phyloP scores from a whole-genome alignment of 2,888 invertebrate genomes.

The Gymnosoma rotundatum region DNA sequence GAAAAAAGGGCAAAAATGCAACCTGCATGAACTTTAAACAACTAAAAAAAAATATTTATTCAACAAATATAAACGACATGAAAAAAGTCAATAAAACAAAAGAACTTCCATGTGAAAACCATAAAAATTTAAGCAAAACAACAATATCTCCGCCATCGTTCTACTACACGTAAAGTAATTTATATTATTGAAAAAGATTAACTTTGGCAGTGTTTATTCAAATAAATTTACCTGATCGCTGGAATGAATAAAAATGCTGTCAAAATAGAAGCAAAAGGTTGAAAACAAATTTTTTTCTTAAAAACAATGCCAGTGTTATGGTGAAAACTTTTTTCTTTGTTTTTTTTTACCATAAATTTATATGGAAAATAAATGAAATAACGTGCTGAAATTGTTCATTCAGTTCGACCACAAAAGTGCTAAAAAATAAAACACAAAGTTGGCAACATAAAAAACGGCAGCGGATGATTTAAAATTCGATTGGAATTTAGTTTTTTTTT shows the following conservation, averaged over 20 bases:
- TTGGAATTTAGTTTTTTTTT: too few species aligned
- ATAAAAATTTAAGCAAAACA: constrained; percentile 16
- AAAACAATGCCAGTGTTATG: constrained; percentile 39
- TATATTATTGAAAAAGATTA: constrained; percentile 49
- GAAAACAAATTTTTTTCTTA: background rate
- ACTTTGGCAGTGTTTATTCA: constrained; percentile 39
- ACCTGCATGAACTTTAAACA: constrained; percentile 22
- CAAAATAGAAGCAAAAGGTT: constrained; percentile 15
- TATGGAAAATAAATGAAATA: constrained; percentile 37
- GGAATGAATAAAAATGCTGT: constrained; percentile 14
- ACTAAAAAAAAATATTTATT: background rate
- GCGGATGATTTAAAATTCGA: too few species aligned
- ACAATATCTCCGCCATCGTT: background rate
- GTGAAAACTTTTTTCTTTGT: constrained; percentile 8
- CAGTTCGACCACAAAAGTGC: constrained; percentile 44
- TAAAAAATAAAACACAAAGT: constrained; percentile 4
- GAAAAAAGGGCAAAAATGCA: background rate
- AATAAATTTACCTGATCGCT: constrained; percentile 26
- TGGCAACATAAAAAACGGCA: background rate
- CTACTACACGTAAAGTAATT: constrained; percentile 27
- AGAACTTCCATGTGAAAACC: constrained; percentile 13
- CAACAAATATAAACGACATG: background rate
- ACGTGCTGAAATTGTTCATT: constrained; percentile 47
- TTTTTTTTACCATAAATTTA: background rate
- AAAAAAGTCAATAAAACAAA: constrained; percentile 4